phyloP scores from a whole-genome alignment of 2,797 vertebrate genomes.

The Urocyon cinereoargenteus region DNA sequence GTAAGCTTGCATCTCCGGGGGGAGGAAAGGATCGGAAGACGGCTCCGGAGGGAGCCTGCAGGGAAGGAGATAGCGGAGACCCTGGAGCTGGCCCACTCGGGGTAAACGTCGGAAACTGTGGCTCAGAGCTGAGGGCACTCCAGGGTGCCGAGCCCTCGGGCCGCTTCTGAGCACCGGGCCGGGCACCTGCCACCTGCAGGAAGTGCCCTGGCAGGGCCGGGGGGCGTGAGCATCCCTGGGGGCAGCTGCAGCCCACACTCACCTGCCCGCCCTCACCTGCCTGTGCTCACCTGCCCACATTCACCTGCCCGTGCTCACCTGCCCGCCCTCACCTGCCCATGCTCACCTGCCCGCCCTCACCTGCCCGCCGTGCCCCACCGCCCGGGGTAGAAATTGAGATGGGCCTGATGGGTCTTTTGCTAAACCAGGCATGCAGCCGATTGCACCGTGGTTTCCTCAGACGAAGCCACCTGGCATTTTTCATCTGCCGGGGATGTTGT shows the following conservation, averaged over 20 bases:
- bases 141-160: too few species aligned
- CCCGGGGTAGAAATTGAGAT: too few species aligned
- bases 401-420: neutral
- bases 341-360: too few species aligned
- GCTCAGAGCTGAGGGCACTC: neutral
- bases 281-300: too few species aligned
- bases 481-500: neutral
- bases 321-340: too few species aligned
- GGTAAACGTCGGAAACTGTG: neutral
- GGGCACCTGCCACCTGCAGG: neutral
- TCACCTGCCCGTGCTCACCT: too few species aligned
- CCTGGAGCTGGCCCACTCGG: neutral
- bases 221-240: too few species aligned
- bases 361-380: too few species aligned
- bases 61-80: neutral
- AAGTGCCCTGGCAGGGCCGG: too few species aligned
- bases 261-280: too few species aligned
- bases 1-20: neutral
- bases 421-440: neutral
- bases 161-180: neutral
- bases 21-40: neutral
- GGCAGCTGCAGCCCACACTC: too few species aligned
- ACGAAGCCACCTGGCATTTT: constrained; percentile 28
- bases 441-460: neutral
- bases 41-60: neutral